Evolutionary conservation across 1,140 invertebrate species (phyloP).

Genomic region (Choristoneura fumiferana): DNA sequence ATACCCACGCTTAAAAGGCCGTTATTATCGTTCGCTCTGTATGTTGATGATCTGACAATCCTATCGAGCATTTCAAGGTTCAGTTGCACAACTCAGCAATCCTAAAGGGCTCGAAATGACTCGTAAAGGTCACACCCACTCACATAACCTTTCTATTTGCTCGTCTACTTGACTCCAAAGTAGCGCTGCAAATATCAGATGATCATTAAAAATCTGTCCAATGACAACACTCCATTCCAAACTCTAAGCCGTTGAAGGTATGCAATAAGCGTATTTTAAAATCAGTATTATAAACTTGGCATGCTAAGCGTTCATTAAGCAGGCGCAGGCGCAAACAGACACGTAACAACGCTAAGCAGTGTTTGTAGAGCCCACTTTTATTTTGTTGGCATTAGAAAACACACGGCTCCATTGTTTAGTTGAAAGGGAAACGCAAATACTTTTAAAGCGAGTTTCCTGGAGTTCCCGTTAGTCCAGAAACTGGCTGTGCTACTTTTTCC

Average conservation of each 20-base stretch:
- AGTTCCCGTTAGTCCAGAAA: background rate
- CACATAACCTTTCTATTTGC: conserved; percentile 10
- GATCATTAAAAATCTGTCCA: conserved; percentile 4
- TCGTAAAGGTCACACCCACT: conserved; percentile 3
- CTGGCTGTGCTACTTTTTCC: no score
- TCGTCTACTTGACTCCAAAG: background rate
- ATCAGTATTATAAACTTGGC: no score
- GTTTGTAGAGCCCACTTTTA: conserved; percentile 7
- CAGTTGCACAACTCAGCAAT: background rate
- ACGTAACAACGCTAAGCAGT: conserved; percentile 4
- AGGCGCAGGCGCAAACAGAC: background rate
- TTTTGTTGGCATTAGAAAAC: conserved; percentile 1
- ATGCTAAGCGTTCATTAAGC: background rate
- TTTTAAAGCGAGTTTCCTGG: background rate
- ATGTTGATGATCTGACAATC: background rate
- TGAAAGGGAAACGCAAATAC: conserved; percentile 14
- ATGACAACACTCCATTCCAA: background rate
- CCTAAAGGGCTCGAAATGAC: conserved; percentile 5
- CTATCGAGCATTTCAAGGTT: background rate
- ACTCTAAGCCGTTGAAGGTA: background rate
- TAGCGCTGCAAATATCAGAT: conserved; percentile 1
- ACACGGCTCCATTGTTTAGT: conserved; percentile 10
- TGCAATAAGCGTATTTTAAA: no score
- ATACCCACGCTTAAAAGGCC: no score
- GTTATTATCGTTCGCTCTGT: no score